These are phyloP conservation scores for Drosophila cognata DNA, from an alignment of 2,888 invertebrate genomes.

Conservation along the genomic window DNA sequence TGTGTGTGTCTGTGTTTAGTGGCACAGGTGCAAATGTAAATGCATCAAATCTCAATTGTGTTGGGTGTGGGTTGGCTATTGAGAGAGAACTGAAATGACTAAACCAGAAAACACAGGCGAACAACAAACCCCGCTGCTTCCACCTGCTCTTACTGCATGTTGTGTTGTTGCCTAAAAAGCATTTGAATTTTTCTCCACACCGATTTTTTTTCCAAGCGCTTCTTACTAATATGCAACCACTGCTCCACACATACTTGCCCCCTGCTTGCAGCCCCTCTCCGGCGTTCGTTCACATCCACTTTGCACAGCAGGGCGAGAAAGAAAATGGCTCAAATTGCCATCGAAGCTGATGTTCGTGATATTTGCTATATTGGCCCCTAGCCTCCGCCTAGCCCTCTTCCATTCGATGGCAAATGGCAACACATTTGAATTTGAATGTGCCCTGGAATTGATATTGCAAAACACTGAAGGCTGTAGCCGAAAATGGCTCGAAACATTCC, in stretches of 20 bases:
- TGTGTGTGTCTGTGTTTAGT: constrained; percentile 15
- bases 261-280: neutral
- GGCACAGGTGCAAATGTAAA: constrained; percentile 75
- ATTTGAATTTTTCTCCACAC: constrained; percentile 43
- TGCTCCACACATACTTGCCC: neutral
- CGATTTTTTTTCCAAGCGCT: constrained; percentile 41
- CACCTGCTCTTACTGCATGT: neutral
- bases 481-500: constrained; percentile 15
- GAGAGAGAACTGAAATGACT: constrained; percentile 19
- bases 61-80: constrained; percentile 40
- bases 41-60: constrained; percentile 74
- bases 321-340: constrained; percentile 51
- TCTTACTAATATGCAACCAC: constrained; percentile 65
- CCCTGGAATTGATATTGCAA: constrained; percentile 62
- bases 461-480: constrained; percentile 13
- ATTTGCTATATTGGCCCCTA: constrained; percentile 36
- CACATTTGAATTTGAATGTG: constrained; percentile 64
- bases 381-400: constrained; percentile 1
- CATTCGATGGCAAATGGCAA: constrained; percentile 34
- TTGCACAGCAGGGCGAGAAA: constrained; percentile 29
- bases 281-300: constrained; percentile 14
- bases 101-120: constrained; percentile 21
- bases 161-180: constrained; percentile 42
- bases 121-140: constrained; percentile 6
- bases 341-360: constrained; percentile 48